These are phyloP conservation scores for Mythimna pallens DNA, from an alignment of 2,888 invertebrate species.

Conservation along the genomic window DNA sequence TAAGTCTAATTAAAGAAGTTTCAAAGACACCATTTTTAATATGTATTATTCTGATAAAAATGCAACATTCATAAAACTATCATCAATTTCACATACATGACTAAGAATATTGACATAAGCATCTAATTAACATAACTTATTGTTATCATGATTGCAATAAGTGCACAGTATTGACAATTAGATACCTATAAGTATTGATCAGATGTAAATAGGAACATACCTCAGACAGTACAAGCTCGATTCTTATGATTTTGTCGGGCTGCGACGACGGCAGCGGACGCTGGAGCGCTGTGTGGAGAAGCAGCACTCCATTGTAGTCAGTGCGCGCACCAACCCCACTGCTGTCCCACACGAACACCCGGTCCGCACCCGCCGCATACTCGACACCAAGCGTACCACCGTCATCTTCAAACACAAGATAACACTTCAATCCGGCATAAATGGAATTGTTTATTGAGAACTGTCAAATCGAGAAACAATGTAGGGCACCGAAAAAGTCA, in stretches of 20 bases:
- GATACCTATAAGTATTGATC: conserved; percentile 1
- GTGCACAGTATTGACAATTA: not conserved
- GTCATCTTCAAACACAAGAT: conserved; percentile 88
- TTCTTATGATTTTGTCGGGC: conserved; percentile 94
- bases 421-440: conserved; percentile 71
- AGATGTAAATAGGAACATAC: conserved; percentile 80
- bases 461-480: conserved; percentile 87
- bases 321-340: conserved; percentile 95
- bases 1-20: too few species aligned
- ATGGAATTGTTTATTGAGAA: conserved; percentile 86
- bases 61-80: not conserved
- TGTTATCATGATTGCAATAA: conserved; percentile 18
- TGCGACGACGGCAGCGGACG: conserved; percentile 93
- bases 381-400: conserved; percentile 93
- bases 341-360: conserved; percentile 96
- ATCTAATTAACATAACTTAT: conserved; percentile 46
- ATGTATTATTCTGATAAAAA: not conserved
- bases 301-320: conserved; percentile 97
- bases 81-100: conserved; percentile 12
- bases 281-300: conserved; percentile 97
- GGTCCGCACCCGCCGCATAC: conserved; percentile 95
- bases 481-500: conserved; percentile 79
- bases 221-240: conserved; percentile 97
- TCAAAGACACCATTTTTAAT: too few species aligned
- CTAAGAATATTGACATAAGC: conserved; percentile 32